Evolutionary conservation across 2,113 vertebrate genomes (phyloP), one percentile per base, ranked within the genome.

Genomic region (Pseudopodoces humilis): DNA sequence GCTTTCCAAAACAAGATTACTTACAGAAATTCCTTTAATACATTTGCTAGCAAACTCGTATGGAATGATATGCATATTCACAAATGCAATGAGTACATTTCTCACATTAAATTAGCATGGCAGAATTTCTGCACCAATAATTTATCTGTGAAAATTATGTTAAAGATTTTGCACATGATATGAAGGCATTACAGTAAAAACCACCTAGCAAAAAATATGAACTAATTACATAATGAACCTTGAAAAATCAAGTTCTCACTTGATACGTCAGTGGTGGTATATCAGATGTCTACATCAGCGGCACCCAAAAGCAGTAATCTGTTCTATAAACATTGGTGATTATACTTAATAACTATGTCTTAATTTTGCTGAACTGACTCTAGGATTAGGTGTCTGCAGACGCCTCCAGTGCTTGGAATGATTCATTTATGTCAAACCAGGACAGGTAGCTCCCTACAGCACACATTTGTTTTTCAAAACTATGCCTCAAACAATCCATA

Each of bases 221-320:
- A 85, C 59, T 92, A 95, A 94, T 96, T 95, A 95, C 28, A 94
- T 94, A 91, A 95, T 92, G 83, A 94, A 64, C 75, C 79, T 63
- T 80, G 64, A 95, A 82, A 95, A 95, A 94, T 90, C 85, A 86
- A 27, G 63, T 67, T 74, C 94, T 94, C 43, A 92, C 77, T 94
- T 68, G 74, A 47, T 88, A 90, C 4, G 4, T 93, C 90, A 94
- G 8, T 86, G 63, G 70, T 74, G 78, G 39, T 85, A 64, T 77
- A 94, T 95, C 92, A 88, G 79, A 78, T 92, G 90, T 75, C 79
- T 67, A 52, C 68, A 94, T 86, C 90, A 55, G 63, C 39, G 6
- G 46, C 70, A 87, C 50, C 59, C 46, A 56, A 91, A 59, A 92
- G 58, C 74, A 62, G 55, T 83, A 94, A 91, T 94, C 56, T 91